Evolutionary conservation across 53 echinoderm and acorn worm species (phyloP).

Genomic region (Luidia sarsii): DNA sequence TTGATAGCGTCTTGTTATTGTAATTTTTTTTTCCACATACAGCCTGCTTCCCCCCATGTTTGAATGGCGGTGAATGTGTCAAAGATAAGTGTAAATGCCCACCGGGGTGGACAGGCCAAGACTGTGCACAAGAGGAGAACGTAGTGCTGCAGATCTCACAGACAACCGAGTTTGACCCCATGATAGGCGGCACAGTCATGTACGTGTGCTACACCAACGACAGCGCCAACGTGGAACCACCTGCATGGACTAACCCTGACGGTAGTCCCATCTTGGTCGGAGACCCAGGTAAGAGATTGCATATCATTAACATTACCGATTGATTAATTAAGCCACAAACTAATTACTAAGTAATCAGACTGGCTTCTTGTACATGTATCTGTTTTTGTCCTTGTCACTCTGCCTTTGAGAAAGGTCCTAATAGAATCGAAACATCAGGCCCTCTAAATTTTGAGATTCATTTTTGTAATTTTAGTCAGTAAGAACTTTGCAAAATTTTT

Average conservation of each 20-base stretch:
- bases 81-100: conserved; percentile 59
- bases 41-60: conserved; percentile 60
- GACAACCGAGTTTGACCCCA: conserved; percentile 47
- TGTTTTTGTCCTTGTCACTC: too few species aligned
- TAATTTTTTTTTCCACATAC: too few species aligned
- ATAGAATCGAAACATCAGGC: too few species aligned
- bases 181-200: conserved; percentile 64
- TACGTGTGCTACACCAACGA: conserved; percentile 75
- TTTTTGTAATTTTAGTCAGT: too few species aligned
- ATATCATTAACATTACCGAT: too few species aligned
- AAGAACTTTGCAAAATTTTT: too few species aligned
- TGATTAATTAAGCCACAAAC: too few species aligned
- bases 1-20: too few species aligned
- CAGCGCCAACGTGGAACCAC: conserved; percentile 54
- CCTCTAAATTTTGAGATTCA: too few species aligned
- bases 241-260: conserved; percentile 65
- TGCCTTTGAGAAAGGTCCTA: too few species aligned
- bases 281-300: conserved; percentile 32
- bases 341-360: too few species aligned
- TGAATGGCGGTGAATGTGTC: conserved; percentile 72
- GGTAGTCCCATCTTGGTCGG: conserved; percentile 41
- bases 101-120: conserved; percentile 51
- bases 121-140: conserved; percentile 49
- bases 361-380: too few species aligned
- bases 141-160: conserved; percentile 42